Evolutionary conservation across 2,113 vertebrate species (phyloP), one percentile per base, ranked within the genome.

Genomic region (Neoarius graeffei): DNA sequence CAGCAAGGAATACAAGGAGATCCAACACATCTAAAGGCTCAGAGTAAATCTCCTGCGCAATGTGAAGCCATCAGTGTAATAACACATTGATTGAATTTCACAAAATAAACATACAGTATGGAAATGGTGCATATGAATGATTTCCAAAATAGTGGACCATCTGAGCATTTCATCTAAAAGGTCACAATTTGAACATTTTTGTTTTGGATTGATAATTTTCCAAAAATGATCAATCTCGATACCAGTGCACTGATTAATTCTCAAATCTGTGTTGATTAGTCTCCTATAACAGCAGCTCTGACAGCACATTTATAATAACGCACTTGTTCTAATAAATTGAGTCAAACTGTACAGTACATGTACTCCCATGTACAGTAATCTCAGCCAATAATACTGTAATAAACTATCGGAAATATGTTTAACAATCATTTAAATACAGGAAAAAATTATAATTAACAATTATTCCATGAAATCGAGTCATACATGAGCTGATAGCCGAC

Each of bases 1-100:
- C 88, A 81, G 87, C 85, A 71, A 62, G 85, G 86, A 93, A 94
- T 93, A 91, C 89, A 88, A 66, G 74, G 57, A 85, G 82, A 89
- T 54, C 42, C 82, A 79, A 60, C 19, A 30, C 23, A 42, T 52
- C 66, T 23, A 59, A 17, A 77, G 30, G 59, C 77, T 76, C 59
- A 74, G 56, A 52, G 86, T 62, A 35, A 83, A 73, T 52, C 54
- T 83, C 56, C 59, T 9, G 23, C 10, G 23, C 27, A 73, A 3
- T 81, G 35, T 20, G 73, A 7, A 81, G 17, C 35, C 19, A 42
- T 27, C 20, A 35, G 14, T 66, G 15, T 10, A 52, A 59, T 73
- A 54, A 35, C 48, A 73, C 20, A 73, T 13, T 19, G 19, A 62
- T 62, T 42, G 19, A 50, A 66, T 69, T 73, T 57, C 6, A 42